Evolutionary conservation across 2,113 vertebrate genomes (phyloP).

Genomic region (Oenanthe melanoleuca): DNA sequence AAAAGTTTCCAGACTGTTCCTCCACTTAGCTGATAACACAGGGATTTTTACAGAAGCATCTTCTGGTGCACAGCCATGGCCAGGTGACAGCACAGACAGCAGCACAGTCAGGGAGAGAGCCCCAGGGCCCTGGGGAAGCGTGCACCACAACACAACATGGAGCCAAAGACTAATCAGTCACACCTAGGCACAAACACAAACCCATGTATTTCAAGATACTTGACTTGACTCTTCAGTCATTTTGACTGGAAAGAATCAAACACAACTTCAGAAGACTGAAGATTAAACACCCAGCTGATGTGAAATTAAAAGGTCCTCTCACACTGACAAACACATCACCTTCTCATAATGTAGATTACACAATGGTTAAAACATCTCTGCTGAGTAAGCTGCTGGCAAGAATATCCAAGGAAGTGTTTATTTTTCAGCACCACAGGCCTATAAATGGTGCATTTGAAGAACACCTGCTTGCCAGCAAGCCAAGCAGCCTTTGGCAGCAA

Average conservation of each 20-base stretch:
- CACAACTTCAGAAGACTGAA: background rate
- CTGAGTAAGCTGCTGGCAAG: background rate
- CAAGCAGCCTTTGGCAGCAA: background rate
- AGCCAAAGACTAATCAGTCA: background rate
- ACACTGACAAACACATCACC: background rate
- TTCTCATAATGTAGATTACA: background rate
- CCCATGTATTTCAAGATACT: background rate
- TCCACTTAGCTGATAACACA: background rate
- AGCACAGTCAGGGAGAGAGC: background rate
- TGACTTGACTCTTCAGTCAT: background rate
- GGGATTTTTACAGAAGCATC: background rate
- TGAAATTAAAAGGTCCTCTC: conserved; percentile 11
- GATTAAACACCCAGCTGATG: background rate
- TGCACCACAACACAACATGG: background rate
- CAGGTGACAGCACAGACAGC: background rate
- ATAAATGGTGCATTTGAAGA: accelerated
- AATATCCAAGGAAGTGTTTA: background rate
- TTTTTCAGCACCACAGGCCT: background rate
- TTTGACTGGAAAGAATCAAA: conserved; percentile 27
- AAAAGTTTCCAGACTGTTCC: background rate
- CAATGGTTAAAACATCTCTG: background rate
- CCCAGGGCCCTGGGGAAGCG: background rate
- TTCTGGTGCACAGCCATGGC: background rate
- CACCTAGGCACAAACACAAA: background rate
- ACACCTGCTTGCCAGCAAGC: background rate